phyloP scores from a whole-genome alignment of 2,113 vertebrate genomes.

The Triplophysa tibetana region DNA sequence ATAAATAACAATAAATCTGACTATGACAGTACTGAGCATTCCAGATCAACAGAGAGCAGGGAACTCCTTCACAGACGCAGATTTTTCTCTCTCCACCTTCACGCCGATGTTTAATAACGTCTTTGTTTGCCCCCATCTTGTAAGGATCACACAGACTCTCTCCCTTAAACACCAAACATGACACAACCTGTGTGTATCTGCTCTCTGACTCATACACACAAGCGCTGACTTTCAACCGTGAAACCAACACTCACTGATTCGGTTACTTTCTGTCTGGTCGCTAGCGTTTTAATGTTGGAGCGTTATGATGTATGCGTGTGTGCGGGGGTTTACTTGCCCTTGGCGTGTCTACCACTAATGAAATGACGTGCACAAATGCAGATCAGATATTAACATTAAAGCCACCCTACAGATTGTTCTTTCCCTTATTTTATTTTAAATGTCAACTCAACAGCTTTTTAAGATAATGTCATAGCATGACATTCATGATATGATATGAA shows the following conservation, averaged over 20 bases:
- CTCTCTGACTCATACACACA: slow-evolving; percentile 16
- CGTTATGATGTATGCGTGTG: neutral
- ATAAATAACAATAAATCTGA: too few relatives aligned
- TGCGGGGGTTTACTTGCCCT: slow-evolving; percentile 2
- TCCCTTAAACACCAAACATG: neutral
- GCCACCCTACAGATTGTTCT: slow-evolving; percentile 7
- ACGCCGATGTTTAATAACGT: neutral
- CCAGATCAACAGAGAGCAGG: slow-evolving; percentile 4
- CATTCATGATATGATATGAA: too few relatives aligned
- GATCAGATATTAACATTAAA: slow-evolving; percentile 13
- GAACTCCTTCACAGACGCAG: neutral
- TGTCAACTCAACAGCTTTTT: neutral
- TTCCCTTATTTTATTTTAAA: neutral
- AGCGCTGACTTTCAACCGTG: slow-evolving; percentile 26
- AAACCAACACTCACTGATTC: slow-evolving; percentile 20
- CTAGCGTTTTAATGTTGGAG: neutral
- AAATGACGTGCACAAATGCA: slow-evolving; percentile 22
- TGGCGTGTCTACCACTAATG: slow-evolving; percentile 17
- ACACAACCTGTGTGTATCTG: slow-evolving; percentile 11
- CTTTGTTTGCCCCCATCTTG: neutral
- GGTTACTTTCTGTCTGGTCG: slow-evolving; percentile 24
- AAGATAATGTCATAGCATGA: neutral
- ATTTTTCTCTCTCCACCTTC: neutral
- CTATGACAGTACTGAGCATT: neutral
- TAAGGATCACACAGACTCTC: neutral